A percentile compares a stretch with the other conserved stretches of the same genome.
These are phyloP conservation scores for Myotis brandtii DNA, from an alignment of 2,113 vertebrate species.

Conservation along the genomic window DNA sequence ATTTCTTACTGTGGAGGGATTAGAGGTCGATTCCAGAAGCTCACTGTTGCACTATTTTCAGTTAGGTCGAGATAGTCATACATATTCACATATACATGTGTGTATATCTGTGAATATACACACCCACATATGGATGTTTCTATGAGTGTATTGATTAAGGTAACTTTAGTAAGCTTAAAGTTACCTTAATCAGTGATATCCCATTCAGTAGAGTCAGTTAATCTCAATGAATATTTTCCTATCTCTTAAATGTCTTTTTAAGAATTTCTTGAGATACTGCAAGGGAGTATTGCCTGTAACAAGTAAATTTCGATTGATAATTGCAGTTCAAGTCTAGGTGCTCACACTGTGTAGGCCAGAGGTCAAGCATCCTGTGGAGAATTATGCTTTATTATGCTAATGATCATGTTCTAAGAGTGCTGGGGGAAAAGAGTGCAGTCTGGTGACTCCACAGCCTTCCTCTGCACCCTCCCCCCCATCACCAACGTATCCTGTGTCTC, in stretches of 20 bases:
- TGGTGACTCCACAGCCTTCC: not conserved
- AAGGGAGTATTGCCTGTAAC: not conserved
- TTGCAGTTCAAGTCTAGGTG: not conserved
- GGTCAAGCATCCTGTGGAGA: not conserved
- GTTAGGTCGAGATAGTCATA: not conserved
- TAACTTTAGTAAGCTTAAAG: not conserved
- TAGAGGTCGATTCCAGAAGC: not conserved
- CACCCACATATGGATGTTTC: not conserved
- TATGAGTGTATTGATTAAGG: not conserved
- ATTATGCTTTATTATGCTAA: not conserved
- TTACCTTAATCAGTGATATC: not conserved
- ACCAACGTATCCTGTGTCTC: not conserved
- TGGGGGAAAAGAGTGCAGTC: not conserved
- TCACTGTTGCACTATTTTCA: not conserved
- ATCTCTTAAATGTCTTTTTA: not conserved
- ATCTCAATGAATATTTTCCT: not conserved
- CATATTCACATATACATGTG: not conserved
- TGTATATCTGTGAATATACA: not conserved
- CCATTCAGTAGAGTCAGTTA: not conserved
- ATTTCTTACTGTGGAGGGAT: not conserved
- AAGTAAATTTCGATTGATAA: not conserved
- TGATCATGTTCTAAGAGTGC: not conserved
- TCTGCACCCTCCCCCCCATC: fast-evolving
- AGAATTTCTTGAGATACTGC: not conserved
- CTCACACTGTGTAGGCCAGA: not conserved